Conservation (phyloP, 2,113 vertebrate species). For the Coregonus clupeaformis region DNA sequence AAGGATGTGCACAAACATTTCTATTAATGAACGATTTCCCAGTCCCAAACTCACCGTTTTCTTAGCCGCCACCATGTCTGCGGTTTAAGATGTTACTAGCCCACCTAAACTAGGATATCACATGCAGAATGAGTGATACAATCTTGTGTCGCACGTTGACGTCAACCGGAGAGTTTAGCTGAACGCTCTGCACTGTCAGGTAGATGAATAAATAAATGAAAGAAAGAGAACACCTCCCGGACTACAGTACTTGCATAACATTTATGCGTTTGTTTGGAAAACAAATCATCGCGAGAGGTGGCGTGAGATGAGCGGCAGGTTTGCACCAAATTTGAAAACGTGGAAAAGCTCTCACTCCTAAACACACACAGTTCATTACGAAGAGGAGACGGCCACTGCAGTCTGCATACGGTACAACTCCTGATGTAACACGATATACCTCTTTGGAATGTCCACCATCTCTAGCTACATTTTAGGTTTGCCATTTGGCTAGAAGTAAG, state of each 20-base stretch:
- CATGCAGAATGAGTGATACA: too few relatives aligned
- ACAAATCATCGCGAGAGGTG: too few relatives aligned
- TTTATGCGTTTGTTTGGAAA: too few relatives aligned
- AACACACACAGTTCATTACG: background rate
- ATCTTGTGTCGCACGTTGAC: too few relatives aligned
- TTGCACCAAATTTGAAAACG: conserved; percentile 47
- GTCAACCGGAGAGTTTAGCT: too few relatives aligned
- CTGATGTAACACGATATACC: background rate
- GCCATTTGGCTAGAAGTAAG: background rate
- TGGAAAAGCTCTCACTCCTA: background rate
- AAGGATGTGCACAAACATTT: background rate
- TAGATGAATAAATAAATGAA: too few relatives aligned
- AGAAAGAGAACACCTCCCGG: too few relatives aligned
- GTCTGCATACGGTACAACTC: too few relatives aligned
- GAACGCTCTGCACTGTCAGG: too few relatives aligned
- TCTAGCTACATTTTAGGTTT: background rate
- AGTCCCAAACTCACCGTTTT: conserved; percentile 87
- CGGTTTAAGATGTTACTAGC: conserved; percentile 67
- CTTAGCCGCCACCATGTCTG: conserved; percentile 95
- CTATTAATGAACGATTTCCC: conserved; percentile 10
- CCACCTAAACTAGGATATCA: conserved; percentile 49
- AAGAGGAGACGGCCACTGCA: background rate
- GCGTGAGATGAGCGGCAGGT: too few relatives aligned
- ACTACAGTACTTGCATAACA: too few relatives aligned
- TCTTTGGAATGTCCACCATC: background rate